phyloP scores from a whole-genome alignment of 2,113 vertebrate species.

The Pluvianellus socialis region DNA sequence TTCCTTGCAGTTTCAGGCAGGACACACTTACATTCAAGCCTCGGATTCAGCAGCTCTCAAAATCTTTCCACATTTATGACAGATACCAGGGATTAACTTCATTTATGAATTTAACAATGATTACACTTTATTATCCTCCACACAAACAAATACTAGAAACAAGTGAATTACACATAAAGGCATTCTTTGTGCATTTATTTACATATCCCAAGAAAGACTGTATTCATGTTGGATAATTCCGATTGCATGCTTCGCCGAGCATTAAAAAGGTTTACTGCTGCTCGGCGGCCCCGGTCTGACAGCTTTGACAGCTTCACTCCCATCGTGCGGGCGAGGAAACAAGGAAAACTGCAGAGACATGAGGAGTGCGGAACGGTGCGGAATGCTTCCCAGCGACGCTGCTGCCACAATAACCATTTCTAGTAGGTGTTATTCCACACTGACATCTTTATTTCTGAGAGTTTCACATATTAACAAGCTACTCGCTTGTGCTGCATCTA shows the following conservation, averaged over 20 bases:
- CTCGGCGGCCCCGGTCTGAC: conserved; percentile 14
- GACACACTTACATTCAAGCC: neutral
- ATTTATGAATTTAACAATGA: conserved; percentile 33
- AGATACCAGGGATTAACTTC: conserved; percentile 4
- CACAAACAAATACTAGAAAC: conserved; percentile 51
- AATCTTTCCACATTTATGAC: conserved; percentile 28
- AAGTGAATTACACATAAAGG: neutral
- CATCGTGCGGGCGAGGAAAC: neutral
- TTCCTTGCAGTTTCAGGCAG: neutral
- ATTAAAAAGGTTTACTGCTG: conserved; percentile 9
- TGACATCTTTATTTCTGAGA: neutral
- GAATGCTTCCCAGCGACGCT: neutral
- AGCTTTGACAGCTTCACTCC: conserved; percentile 51
- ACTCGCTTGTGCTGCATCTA: neutral
- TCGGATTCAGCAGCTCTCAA: neutral
- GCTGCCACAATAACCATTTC: neutral
- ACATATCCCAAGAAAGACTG: neutral
- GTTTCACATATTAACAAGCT: neutral
- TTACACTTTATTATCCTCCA: conserved; percentile 45
- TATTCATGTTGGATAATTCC: neutral
- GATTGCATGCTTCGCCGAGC: conserved; percentile 1
- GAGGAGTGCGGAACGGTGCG: neutral
- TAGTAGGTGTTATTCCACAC: neutral
- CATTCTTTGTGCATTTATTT: conserved; percentile 27
- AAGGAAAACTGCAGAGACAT: neutral